Conservation (phyloP, 1,140 invertebrate species). For the Nebria ingens region DNA sequence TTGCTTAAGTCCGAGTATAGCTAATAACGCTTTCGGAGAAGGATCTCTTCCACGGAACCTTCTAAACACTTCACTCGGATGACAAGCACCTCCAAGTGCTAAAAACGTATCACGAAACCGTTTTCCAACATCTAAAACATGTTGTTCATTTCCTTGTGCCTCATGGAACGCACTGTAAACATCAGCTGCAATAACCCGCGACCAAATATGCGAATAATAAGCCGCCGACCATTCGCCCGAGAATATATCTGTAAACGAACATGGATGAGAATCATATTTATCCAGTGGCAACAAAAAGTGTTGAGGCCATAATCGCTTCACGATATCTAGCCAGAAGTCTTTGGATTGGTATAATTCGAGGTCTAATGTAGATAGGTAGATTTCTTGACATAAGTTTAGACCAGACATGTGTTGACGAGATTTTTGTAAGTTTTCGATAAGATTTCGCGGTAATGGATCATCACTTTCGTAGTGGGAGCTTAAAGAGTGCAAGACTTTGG, state of each 20-base stretch:
- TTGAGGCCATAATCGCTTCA: conserved; percentile 62
- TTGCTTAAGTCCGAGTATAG: conserved; percentile 45
- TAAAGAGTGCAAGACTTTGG: conserved; percentile 53
- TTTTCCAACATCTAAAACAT: conserved; percentile 44
- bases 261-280: conserved; percentile 67
- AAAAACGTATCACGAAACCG: conserved; percentile 81
- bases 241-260: conserved; percentile 66
- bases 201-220: conserved; percentile 70
- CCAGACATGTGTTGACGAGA: conserved; percentile 64
- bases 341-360: conserved; percentile 67
- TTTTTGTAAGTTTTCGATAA: conserved; percentile 51
- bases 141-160: conserved; percentile 39
- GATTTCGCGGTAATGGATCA: conserved; percentile 54
- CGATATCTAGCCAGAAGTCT: conserved; percentile 71
- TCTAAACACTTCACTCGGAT: conserved; percentile 76
- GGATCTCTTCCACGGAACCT: conserved; percentile 86
- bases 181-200: conserved; percentile 82
- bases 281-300: conserved; percentile 63
- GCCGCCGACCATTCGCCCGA: conserved; percentile 60
- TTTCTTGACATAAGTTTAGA: conserved; percentile 64
- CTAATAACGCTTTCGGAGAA: conserved; percentile 67
- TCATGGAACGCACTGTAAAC: conserved; percentile 76
- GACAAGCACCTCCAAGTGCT: conserved; percentile 65
- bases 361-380: conserved; percentile 79
- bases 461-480: conserved; percentile 64